Conservation (phyloP, 2,888 invertebrate species). For the Conomelus anceps region DNA sequence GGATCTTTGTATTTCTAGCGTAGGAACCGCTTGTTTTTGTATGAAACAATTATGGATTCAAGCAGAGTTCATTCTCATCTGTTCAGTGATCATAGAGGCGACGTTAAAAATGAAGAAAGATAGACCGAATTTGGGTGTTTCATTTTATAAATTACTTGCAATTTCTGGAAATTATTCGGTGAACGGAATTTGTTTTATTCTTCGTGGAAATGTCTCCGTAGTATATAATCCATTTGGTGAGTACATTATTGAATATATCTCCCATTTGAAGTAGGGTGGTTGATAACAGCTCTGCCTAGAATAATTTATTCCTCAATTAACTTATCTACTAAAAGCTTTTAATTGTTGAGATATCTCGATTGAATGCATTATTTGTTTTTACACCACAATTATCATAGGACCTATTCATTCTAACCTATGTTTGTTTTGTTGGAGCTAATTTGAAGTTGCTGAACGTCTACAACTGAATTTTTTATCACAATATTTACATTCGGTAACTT, state of each 20-base stretch:
- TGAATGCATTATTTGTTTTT: neutral
- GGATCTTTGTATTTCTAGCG: no score
- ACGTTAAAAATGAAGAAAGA: neutral
- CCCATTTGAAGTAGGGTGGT: neutral
- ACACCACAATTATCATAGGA: neutral
- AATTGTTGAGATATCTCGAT: no score
- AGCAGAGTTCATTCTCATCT: neutral
- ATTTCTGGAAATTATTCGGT: neutral
- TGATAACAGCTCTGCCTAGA: neutral
- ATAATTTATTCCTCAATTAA: neutral
- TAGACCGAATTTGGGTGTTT: neutral
- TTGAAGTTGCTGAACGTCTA: neutral
- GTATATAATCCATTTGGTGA: neutral
- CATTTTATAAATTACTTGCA: neutral
- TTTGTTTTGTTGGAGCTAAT: neutral
- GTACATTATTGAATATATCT: neutral
- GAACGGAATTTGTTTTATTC: neutral
- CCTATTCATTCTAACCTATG: neutral
- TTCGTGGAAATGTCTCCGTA: neutral
- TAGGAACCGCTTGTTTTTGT: neutral
- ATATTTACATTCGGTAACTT: neutral
- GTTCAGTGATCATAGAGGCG: neutral
- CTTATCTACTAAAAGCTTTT: neutral
- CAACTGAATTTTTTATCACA: neutral
- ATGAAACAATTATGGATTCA: neutral